Percentiles rank a stretch among this genome's conserved stretches.
Conservation (phyloP, 2,797 vertebrate species). For the Sebastes oblongus region DNA sequence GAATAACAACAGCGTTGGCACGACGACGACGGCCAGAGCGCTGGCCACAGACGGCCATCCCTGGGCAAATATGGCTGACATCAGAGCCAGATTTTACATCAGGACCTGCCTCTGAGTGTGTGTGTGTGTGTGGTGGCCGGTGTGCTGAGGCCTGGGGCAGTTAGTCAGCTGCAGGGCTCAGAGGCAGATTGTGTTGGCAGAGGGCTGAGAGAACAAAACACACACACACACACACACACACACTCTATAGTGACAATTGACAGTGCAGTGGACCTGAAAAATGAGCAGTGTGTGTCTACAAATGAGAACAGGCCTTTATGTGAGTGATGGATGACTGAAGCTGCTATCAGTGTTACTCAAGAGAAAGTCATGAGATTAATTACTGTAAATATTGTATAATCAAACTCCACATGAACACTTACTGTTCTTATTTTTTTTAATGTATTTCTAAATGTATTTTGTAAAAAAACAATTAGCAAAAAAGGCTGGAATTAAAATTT, state of each 20-base stretch:
- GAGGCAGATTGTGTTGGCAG: conserved; percentile 76
- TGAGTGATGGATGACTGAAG: conserved; percentile 29
- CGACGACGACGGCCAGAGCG: conserved; percentile 23
- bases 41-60: conserved; percentile 61
- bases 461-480: neutral
- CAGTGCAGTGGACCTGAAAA: neutral
- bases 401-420: neutral
- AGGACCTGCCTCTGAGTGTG: conserved; percentile 31
- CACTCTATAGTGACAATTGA: neutral
- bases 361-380: neutral
- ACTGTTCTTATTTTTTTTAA: neutral
- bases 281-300: neutral
- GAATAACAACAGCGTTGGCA: conserved; percentile 71
- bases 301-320: neutral
- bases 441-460: neutral
- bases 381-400: neutral
- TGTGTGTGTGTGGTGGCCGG: conserved; percentile 33
- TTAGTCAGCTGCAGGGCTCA: conserved; percentile 70
- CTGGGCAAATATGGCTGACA: conserved; percentile 56
- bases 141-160: conserved; percentile 44
- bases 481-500: neutral
- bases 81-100: conserved; percentile 75
- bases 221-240: conserved; percentile 7
- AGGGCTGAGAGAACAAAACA: conserved; percentile 27
- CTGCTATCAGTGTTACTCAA: neutral